Evolutionary conservation across 2,113 vertebrate genomes (phyloP), one percentile per base, ranked within the genome.

Genomic region (Calyptommatus sinebrachiatus): DNA sequence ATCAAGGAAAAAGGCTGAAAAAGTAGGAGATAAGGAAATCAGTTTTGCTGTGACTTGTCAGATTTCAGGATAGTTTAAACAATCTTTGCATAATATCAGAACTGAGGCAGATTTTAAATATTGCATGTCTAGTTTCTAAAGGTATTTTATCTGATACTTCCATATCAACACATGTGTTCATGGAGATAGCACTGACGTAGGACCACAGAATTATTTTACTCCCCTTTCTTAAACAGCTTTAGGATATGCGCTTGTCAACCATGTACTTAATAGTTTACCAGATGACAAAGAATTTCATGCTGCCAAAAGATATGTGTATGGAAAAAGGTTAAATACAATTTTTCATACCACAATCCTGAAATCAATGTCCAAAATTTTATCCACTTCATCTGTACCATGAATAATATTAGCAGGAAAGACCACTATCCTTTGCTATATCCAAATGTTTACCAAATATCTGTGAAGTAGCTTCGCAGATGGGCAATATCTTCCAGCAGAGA

Each of bases 1-100:
- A 86, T 90, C 88, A 90, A 72, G 82, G 73, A 88, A 31, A 69
- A 75, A 82, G 83, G 77, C 60, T 83, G 71, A 71, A 86, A 89
- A 78, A 89, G 7, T 80, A 21, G 11, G 80, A 89, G 84, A 91
- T 87, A 78, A 90, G 84, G 83, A 86, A 89, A 83, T 68, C 60
- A 22, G 66, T 74, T 80, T 80, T 87, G 80, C 50, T 68, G 60
- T 84, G 79, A 74, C 63, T 88, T 87, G 70, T 79, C 35, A 53
- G 46, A 50, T 60, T 71, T 80, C 62, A 84, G 82, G 88, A 87
- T 62, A n/a, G 73, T 83, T 77, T 53, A 88, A 71, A 73, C 20
- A 80, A 45, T 68, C 16, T 8, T 60, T 86, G 67, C 61, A 83
- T 26, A n/a, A 86, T 80, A 86, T 63, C 76, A 80, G 87, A 86